A percentile compares a stretch with the other conserved stretches of the same genome.
Conservation (phyloP, 2,888 invertebrate genomes). For the Eustalomyia histrio region DNA sequence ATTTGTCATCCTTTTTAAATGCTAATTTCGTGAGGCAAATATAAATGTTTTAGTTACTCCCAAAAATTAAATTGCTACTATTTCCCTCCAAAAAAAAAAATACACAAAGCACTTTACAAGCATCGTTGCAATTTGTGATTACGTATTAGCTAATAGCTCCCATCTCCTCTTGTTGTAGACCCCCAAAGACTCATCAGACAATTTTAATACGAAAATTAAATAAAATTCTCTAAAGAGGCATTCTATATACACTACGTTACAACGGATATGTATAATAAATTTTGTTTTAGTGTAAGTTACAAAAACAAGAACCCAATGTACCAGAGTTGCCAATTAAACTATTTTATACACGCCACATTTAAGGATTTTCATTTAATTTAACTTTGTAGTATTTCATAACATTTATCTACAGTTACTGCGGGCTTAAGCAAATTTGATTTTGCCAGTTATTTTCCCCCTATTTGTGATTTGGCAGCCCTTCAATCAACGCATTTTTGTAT, state of each 20-base stretch:
- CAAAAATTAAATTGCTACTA: constrained; percentile 29
- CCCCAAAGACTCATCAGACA: constrained; percentile 39
- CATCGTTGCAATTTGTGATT: constrained; percentile 27
- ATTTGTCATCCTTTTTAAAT: constrained; percentile 56
- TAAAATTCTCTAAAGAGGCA: constrained; percentile 46
- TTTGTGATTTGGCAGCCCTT: neutral
- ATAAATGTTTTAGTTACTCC: constrained; percentile 52
- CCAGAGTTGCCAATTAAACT: neutral
- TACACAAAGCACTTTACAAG: neutral
- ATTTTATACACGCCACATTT: no score
- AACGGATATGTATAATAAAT: constrained; percentile 36
- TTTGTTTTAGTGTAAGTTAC: constrained; percentile 41
- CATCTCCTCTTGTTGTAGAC: neutral
- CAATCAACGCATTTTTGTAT: neutral
- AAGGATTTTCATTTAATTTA: no score
- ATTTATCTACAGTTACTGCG: no score
- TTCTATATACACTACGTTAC: neutral
- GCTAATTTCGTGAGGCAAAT: constrained; percentile 61
- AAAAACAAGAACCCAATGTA: no score
- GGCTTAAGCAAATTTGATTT: no score
- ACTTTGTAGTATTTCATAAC: no score
- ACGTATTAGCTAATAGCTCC: constrained; percentile 22
- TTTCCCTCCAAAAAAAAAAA: constrained; percentile 2
- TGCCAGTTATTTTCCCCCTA: no score
- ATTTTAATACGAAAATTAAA: constrained; percentile 52